These are phyloP conservation scores for Odobenus rosmarus DNA, from an alignment of 2,113 vertebrate genomes.

Conservation along the genomic window DNA sequence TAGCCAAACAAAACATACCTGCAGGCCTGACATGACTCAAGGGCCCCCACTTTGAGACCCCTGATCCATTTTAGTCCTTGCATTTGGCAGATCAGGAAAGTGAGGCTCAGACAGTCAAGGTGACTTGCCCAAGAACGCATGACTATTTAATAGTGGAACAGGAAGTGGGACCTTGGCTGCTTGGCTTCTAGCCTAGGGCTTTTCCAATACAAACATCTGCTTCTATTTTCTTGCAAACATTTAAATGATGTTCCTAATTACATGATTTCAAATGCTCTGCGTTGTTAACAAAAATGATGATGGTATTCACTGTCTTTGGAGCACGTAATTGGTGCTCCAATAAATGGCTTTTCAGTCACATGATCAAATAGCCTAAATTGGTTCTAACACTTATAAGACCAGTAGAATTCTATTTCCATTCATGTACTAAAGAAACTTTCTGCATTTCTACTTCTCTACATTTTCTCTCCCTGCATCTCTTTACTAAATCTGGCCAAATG, in stretches of 20 bases:
- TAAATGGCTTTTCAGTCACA: conserved; percentile 25
- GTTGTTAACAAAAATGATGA: conserved; percentile 27
- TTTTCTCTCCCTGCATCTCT: background rate
- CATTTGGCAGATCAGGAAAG: background rate
- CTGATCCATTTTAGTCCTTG: background rate
- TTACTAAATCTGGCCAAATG: conserved; percentile 16
- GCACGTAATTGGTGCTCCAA: background rate
- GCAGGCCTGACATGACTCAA: background rate
- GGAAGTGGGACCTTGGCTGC: background rate
- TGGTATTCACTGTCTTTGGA: conserved; percentile 26
- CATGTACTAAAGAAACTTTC: background rate
- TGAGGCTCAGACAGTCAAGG: background rate
- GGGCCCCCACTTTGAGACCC: background rate
- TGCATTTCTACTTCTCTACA: background rate
- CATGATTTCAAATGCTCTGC: conserved; percentile 39
- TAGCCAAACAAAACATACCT: background rate
- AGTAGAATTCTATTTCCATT: background rate
- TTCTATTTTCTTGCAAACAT: conserved; percentile 59
- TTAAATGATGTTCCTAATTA: conserved; percentile 63
- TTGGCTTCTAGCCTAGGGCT: background rate
- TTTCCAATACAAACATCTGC: conserved; percentile 59
- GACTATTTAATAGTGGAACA: background rate
- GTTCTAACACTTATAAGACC: background rate
- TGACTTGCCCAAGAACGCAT: background rate
- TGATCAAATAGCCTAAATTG: background rate